Evolutionary conservation across 2,113 vertebrate genomes (phyloP), one percentile per base, ranked within the genome.

Genomic region (Semnopithecus entellus): DNA sequence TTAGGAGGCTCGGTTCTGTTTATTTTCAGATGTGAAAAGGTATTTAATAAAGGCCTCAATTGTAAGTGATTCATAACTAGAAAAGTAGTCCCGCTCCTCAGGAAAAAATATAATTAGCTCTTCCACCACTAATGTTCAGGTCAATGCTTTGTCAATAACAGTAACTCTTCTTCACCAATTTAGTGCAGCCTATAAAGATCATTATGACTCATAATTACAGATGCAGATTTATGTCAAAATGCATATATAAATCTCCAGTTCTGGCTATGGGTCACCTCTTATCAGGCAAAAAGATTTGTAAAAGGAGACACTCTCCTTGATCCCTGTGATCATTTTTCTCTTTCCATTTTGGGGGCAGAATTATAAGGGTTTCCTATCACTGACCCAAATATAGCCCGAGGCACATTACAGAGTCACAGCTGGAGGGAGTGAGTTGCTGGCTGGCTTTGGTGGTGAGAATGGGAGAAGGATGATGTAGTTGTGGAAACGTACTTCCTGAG

Each of bases 91-190:
- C 86, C 20, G 78, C 86, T 97, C 73, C 81, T 93, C 82, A 59
- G 95, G 85, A 66, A 70, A 76, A 75, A 90, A 96, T 30, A 97
- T 96, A 97, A 98, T 97, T 96, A 97, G 98, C 96, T 97, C 96
- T 97, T 95, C 93, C 73, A 96, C 82, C 88, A 91, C 95, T 97
- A 96, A 96, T 96, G 97, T 93, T 96, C 88, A 96, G 96, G 97
- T 98, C 98, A 98, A 96, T 98, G 97, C 84, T 97, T 97, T 97
- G 97, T 98, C 98, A 98, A 98, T 97, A 98, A 98, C 96, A 95
- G 97, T 98, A 98, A 98, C 90, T 98, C 97, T 98, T 97, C 92
- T 96, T 96, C 94, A 91, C 92, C 97, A 97, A 97, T 97, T 97
- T 97, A 97, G 92, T 95, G 94, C 92, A 86, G 95, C 96, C 97